Base-by-base conservation (phyloP, 2,113 vertebrate genomes). In the Azemiops feae region DNA sequence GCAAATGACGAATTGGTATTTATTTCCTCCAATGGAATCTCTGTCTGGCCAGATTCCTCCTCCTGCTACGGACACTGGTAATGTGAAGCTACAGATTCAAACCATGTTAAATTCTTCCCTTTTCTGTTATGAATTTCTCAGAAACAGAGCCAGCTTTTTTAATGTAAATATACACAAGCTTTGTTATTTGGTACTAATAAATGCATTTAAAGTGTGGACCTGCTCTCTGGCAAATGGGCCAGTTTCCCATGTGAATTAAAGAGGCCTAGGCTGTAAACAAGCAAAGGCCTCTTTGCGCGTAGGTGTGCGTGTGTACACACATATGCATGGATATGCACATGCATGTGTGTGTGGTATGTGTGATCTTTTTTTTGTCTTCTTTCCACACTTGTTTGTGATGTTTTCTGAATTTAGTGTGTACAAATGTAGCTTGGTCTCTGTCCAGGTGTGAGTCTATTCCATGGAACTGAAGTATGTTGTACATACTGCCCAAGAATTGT, bases 391-490 rank as follows among this genome's bases (percentile, higher is more conserved):
- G 96, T 96, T 96, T 57, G 88, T 88, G 94, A 95, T 95, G 94
- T 98, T 97, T 95, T 97, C 96, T 93, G 14, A 97, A 97, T 98
- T 96, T 98, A 98, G 98, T 97, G 97, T 97, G 97, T 98, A 97
- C 95, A 97, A 97, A 43, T 96, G 93, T 98, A 98, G 98, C 96
- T 97, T 92, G 93, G 93, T 97, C 95, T 95, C 97, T 97, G 93
- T 95, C 96, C 53, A 96, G 95, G 39, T 98, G 98, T 97, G 97
- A 98, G 98, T 98, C 98, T 98, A 98, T 98, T 98, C 98, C 97
- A 98, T 98, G 98, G 98, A 99, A 98, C 98, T 98, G 98, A 98
- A 98, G 98, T 99, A 99, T 99, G 99, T 99, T 99, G 99, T 99
- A 99, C 99, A 99, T 99, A 99, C 98, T 98, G 98, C 98, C 97